phyloP scores from a whole-genome alignment of 2,113 vertebrate species.

The Nyctibius bracteatus region DNA sequence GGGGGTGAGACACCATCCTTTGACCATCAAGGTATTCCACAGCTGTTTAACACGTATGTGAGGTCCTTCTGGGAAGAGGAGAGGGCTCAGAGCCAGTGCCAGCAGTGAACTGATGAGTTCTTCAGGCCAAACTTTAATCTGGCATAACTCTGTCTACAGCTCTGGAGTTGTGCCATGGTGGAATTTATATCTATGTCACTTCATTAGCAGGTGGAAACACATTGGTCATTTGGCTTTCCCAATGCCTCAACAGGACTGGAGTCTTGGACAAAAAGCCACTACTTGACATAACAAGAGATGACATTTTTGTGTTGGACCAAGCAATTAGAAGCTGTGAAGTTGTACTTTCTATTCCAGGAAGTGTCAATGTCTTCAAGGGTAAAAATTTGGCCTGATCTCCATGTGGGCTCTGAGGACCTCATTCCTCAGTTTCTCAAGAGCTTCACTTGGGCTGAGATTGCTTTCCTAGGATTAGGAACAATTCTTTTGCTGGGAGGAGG shows the following conservation, averaged over 20 bases:
- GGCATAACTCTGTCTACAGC: not conserved
- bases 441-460: not conserved
- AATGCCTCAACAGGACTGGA: not conserved
- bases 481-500: not conserved
- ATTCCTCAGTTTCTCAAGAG: not conserved
- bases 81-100: not conserved
- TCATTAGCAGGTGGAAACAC: not conserved
- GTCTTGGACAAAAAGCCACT: not conserved
- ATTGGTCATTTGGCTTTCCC: not conserved
- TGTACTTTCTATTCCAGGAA: not conserved
- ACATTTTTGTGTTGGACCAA: not conserved
- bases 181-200: not conserved
- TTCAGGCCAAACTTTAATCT: not conserved
- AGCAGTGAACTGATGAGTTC: not conserved
- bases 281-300: not conserved
- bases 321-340: not conserved
- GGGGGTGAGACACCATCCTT: not conserved
- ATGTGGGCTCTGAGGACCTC: not conserved
- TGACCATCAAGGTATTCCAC: not conserved
- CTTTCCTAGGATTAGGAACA: not conserved
- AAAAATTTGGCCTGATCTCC: not conserved
- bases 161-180: not conserved
- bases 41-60: not conserved
- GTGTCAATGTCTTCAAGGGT: not conserved
- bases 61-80: not conserved